A percentile compares a stretch with the other conserved stretches of the same genome.
These are phyloP conservation scores for Dendrolimus kikuchii DNA, from an alignment of 1,140 invertebrate species.

Conservation along the genomic window DNA sequence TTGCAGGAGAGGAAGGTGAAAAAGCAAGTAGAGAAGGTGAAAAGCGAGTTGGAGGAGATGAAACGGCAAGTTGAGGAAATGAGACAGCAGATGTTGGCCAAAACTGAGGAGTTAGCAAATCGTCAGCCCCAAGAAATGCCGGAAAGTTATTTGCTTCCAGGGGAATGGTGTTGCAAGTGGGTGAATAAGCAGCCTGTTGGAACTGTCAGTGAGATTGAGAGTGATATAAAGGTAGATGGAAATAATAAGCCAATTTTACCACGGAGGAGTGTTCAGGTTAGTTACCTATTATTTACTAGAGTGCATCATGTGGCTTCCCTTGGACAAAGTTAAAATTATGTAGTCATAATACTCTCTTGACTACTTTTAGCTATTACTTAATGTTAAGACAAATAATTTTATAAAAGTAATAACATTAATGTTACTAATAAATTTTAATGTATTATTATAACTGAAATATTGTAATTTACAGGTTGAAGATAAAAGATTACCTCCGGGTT, in stretches of 20 bases:
- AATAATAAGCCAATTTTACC: constrained; percentile 30
- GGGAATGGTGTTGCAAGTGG: constrained; percentile 76
- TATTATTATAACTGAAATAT: neutral
- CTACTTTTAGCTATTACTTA: too few species aligned
- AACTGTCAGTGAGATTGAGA: constrained; percentile 53
- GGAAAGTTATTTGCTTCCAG: constrained; percentile 47
- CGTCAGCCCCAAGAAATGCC: constrained; percentile 27
- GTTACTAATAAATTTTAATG: neutral
- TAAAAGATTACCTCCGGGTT: constrained; percentile 79
- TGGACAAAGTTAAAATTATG: too few species aligned
- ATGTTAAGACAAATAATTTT: too few species aligned
- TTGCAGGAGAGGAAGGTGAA: constrained; percentile 53
- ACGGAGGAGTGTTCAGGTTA: constrained; percentile 46
- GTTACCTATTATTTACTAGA: too few species aligned
- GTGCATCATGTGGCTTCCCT: too few species aligned
- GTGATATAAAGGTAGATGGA: constrained; percentile 47
- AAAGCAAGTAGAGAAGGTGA: constrained; percentile 50
- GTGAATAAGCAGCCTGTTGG: constrained; percentile 77
- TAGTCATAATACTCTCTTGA: too few species aligned
- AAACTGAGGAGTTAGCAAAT: constrained; percentile 28
- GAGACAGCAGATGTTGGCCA: constrained; percentile 40
- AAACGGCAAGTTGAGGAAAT: constrained; percentile 49
- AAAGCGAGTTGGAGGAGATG: constrained; percentile 48
- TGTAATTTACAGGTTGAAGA: constrained; percentile 74
- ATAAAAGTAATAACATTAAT: neutral